Conservation (phyloP, 2,888 invertebrate genomes). For the Odontothrips loti region DNA sequence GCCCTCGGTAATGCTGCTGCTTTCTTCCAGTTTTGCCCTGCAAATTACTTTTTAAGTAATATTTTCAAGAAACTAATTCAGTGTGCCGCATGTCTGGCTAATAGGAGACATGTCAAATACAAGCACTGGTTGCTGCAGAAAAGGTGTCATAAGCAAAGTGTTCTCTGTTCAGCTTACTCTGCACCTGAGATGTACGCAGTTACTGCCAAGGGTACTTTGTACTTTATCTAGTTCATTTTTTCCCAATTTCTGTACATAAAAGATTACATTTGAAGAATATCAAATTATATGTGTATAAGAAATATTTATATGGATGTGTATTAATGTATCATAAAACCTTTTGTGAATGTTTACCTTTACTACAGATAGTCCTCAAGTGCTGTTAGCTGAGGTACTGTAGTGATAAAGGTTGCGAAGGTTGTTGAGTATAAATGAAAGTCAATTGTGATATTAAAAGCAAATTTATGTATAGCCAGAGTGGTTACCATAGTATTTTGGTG, state of each 20-base stretch:
- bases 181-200: not conserved
- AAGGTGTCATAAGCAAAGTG: not conserved
- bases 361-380: not conserved
- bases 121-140: too few species aligned
- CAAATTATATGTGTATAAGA: constrained; percentile 16
- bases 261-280: not conserved
- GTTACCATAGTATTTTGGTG: constrained; percentile 26
- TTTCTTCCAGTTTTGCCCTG: not conserved
- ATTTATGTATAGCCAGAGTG: constrained; percentile 18
- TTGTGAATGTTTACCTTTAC: not conserved
- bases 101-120: not conserved
- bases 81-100: constrained; percentile 6
- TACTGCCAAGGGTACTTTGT: constrained; percentile 26
- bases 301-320: constrained; percentile 21
- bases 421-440: not conserved
- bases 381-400: not conserved
- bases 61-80: not conserved
- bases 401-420: not conserved
- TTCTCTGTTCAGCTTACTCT: not conserved
- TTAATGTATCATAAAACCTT: constrained; percentile 10
- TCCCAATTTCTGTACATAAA: not conserved
- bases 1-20: not conserved
- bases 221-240: not conserved
- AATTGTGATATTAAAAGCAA: constrained; percentile 18
- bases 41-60: not conserved